Base-by-base conservation (phyloP, 1,140 invertebrate genomes). In the Anastrepha ludens region DNA sequence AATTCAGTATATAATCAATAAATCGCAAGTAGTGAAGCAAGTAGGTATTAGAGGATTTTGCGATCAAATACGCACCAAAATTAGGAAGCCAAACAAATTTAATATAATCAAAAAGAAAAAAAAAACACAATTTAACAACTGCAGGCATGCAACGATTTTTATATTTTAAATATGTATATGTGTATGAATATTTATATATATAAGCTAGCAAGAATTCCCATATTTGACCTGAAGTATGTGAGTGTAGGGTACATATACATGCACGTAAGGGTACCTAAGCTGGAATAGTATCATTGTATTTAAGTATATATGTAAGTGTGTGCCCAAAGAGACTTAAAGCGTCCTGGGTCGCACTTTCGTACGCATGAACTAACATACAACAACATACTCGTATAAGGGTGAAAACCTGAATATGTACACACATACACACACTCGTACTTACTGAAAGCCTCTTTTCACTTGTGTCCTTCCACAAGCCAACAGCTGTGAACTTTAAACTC, bases 391-490 rank as follows among this genome's bases (percentile, higher is more conserved):
- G 65, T 9, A 39, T 29, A 9, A 11, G 65, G 9, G 29, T 39
- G 13, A 41, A 67, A 41, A 29, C 65, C 29, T 74, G 15, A 74
- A 74, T 17, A 74, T 39, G 47, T 20, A 81, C 17, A 6, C 55
- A 81, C 74, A 62, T 62, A 62, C 60, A 62, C 15, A 62, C 60
- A 62, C 17, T 13, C 60, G 15, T 62, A 62, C 15, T 62, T 62
- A 62, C 60, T 17, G 13, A 62, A 62, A n/a, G 60, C 9, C 8
- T 17, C 60, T 4, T 55, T 81, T 81, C 74, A 81, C 74, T 55
- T 81, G 74, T 81, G 74, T 55, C 74, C 74, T 81, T 81, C 74
- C 74, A 81, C 74, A 81, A 81, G 74, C 74, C 74, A 47, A 81
- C 47, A 81, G 74, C 74, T 81, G 74, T 81, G 74, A 81, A 81